Conservation (phyloP, 2,113 vertebrate species). For the Asarcornis scutulata region DNA sequence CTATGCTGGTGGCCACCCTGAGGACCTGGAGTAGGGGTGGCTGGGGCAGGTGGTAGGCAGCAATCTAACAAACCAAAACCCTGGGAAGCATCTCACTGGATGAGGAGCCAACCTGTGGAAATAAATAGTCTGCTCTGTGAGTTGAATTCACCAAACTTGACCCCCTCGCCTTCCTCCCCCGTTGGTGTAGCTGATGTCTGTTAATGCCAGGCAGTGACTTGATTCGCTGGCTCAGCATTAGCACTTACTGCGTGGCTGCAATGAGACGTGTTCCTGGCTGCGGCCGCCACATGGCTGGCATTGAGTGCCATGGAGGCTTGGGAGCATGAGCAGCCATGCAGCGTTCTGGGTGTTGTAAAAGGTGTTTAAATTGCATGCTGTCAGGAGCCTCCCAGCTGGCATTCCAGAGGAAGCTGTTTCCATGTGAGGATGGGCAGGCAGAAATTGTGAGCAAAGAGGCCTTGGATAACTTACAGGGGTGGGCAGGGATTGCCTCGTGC, state of each 20-base stretch:
- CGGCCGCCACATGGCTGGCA: too few relatives aligned
- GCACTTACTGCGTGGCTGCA: background rate
- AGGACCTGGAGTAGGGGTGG: too few relatives aligned
- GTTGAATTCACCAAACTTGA: background rate
- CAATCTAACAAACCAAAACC: fast-evolving
- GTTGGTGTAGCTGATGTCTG: background rate
- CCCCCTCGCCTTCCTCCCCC: background rate
- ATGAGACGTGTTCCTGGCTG: background rate
- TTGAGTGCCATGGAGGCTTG: background rate
- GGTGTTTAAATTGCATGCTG: background rate
- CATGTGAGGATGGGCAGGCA: background rate
- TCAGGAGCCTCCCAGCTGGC: slow-evolving; percentile 1
- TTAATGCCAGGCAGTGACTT: background rate
- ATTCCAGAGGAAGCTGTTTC: background rate
- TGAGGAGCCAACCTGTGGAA: background rate
- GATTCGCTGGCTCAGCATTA: background rate
- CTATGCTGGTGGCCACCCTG: too few relatives aligned
- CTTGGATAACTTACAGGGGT: fast-evolving
- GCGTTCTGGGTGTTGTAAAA: slow-evolving; percentile 1
- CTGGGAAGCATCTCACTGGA: background rate
- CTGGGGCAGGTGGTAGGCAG: too few relatives aligned
- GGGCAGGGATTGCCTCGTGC: fast-evolving
- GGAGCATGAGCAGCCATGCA: background rate
- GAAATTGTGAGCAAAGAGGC: background rate
- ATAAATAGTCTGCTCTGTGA: background rate